Base-by-base conservation (phyloP, 35 echinoderm and acorn worm species). In the Strongylocentrotus purpuratus region DNA sequence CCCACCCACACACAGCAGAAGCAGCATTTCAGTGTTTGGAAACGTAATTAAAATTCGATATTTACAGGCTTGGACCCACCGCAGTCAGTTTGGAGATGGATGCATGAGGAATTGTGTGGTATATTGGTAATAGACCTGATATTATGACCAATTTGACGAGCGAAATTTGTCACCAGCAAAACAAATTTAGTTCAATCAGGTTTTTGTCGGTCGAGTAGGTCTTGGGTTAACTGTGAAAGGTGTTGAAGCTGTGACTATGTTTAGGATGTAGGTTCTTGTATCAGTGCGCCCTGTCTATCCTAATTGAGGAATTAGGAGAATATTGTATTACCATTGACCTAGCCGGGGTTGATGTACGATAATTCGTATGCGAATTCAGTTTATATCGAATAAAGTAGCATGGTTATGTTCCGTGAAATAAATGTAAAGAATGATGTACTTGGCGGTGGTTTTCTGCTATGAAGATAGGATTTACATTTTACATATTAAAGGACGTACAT, bases 111-210 rank as follows among this genome's bases (percentile, higher is more conserved):
- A n/a, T n/a, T 78, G 65, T 4, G 22, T n/a, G 65, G 65, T 78
- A n/a, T 78, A 78, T 78, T 28, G 65, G 65, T 78, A 78, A 78
- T 41, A 41, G 45, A 89, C 32, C 33, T 89, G 45, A 89, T 33
- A 89, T 89, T 89, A 89, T 89, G 45, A 89, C 33, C 31, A 89
- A 89, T 89, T 89, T 89, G 65, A 89, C 33, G 87, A 41, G 91
- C n/a, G 45, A 58, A 93, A 93, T 58, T 93, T 93, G 91, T 93
- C 91, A 93, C 91, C 91, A 58, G 47, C 48, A 93, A 93, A 46
- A 93, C 46, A 33, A 58, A 93, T 93, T 93, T 93, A 48, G 17
- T 46, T 93, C 48, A 89, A 93, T 93, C 91, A 93, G 31, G 46
- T 93, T 93, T 93, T 48, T 78, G 45, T 31, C 91, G 91, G 91